Evolutionary conservation across 2,113 vertebrate genomes (phyloP).

Genomic region (Anas platyrhynchos): DNA sequence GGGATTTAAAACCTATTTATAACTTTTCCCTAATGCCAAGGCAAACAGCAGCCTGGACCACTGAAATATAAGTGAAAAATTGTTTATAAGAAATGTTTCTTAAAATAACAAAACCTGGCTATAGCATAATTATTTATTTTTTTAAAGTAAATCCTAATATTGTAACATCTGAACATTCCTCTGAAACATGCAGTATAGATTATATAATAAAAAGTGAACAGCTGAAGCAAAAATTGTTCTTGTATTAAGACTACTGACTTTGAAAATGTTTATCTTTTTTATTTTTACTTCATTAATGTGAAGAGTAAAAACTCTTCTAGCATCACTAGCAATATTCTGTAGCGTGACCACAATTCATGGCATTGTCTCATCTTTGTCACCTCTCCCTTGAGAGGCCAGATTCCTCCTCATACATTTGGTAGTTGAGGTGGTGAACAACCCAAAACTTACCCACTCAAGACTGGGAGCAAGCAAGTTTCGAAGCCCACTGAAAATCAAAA

Average conservation of each 20-base stretch:
- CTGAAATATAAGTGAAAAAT: not conserved
- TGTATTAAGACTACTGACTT: not conserved
- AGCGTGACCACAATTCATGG: not conserved
- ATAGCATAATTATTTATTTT: not conserved
- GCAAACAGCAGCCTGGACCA: not conserved
- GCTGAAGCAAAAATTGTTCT: not conserved
- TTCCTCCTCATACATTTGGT: not conserved
- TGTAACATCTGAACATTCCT: not conserved
- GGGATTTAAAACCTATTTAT: constrained; percentile 34
- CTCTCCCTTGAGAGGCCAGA: not conserved
- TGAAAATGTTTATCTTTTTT: not conserved
- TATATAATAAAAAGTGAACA: not conserved
- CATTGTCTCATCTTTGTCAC: not conserved
- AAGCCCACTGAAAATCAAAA: not conserved
- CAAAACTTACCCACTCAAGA: not conserved
- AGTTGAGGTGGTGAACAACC: not conserved
- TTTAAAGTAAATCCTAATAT: not conserved
- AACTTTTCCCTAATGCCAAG: not conserved
- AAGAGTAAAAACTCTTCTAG: not conserved
- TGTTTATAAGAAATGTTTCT: not conserved
- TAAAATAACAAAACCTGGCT: not conserved
- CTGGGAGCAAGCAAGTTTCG: not conserved
- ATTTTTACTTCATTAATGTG: not conserved
- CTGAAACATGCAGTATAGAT: not conserved
- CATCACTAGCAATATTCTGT: not conserved